A percentile compares a stretch with the other conserved stretches of the same genome.
These are phyloP conservation scores for Cydia fagiglandana DNA, from an alignment of 1,140 invertebrate species.

Conservation along the genomic window DNA sequence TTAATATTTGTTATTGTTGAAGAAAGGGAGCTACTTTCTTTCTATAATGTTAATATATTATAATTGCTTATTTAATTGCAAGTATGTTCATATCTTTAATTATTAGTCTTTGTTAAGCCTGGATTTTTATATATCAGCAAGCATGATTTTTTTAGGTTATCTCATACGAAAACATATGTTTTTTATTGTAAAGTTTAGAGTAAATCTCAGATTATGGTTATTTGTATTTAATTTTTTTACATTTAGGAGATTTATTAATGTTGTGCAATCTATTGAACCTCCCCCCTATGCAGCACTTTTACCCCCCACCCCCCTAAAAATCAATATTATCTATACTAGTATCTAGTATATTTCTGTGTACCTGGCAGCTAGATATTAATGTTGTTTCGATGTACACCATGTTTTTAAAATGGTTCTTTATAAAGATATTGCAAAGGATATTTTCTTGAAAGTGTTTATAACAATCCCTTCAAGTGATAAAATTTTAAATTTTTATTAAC, in stretches of 20 bases:
- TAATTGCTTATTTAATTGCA: too few relatives aligned
- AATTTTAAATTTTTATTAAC: too few relatives aligned
- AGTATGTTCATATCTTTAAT: too few relatives aligned
- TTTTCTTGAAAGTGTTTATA: too few relatives aligned
- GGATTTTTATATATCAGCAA: background rate
- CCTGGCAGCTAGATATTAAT: background rate
- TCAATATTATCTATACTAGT: background rate
- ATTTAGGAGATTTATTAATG: background rate
- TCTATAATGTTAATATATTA: too few relatives aligned
- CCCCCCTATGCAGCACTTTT: background rate
- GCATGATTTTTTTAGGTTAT: constrained; percentile 23
- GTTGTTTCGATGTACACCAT: background rate
- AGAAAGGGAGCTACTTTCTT: too few relatives aligned
- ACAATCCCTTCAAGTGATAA: too few relatives aligned
- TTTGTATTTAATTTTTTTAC: background rate
- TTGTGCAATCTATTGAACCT: constrained; percentile 2
- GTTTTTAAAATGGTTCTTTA: too few relatives aligned
- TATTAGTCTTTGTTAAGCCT: too few relatives aligned
- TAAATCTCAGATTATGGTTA: background rate
- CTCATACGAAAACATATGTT: background rate
- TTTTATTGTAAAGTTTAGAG: background rate
- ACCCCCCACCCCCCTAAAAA: background rate
- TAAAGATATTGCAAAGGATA: too few relatives aligned
- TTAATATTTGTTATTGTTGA: too few relatives aligned
- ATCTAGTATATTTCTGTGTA: background rate